Conservation (phyloP, 2,888 invertebrate species). For the Norana najaformis region DNA sequence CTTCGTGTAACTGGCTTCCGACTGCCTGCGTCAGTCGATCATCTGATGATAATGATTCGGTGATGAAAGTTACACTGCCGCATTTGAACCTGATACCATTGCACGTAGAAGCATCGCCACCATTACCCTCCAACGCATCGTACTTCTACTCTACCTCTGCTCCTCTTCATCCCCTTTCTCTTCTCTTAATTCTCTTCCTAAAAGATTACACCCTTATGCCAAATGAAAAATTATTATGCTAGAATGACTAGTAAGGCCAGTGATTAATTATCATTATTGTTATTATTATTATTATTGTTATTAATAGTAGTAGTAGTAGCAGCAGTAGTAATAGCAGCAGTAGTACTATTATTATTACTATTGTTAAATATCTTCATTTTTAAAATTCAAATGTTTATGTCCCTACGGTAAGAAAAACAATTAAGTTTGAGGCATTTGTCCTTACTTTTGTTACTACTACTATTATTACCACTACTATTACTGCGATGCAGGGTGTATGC, state of each 20-base stretch:
- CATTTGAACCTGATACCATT: background rate
- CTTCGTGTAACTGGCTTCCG: background rate
- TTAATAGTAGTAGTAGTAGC: background rate
- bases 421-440: background rate
- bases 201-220: background rate
- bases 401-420: background rate
- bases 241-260: background rate
- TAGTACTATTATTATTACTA: background rate
- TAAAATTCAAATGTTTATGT: background rate
- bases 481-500: background rate
- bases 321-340: background rate
- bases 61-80: background rate
- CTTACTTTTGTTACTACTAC: background rate
- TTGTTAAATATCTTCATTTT: background rate
- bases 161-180: background rate
- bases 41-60: background rate
- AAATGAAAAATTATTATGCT: background rate
- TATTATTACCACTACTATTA: constrained; percentile 8
- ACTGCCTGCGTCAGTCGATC: background rate
- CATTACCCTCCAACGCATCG: background rate
- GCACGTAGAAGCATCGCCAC: background rate
- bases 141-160: background rate
- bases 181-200: background rate
- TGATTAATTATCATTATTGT: too few species aligned
- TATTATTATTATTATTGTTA: too few species aligned